Base-by-base conservation (phyloP, 2,113 vertebrate species). In the Carlito syrichta region DNA sequence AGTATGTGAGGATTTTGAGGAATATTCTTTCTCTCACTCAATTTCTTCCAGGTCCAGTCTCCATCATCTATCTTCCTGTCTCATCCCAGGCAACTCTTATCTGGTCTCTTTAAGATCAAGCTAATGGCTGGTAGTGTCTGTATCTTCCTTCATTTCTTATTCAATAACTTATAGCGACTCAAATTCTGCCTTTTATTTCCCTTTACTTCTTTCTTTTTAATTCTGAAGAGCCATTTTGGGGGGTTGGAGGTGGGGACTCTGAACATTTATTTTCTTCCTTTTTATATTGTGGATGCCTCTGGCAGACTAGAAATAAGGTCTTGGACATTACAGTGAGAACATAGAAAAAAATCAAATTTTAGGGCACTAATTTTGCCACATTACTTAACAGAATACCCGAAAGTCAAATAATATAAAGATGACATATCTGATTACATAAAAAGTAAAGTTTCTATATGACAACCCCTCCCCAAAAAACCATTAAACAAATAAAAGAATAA, bases 211-310 rank as follows among this genome's bases (percentile, higher is more conserved):
- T 73, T 3, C 45, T 0, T 66, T 54, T 78, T 68, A 74, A 73
- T 60, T 20, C 30, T 32, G 38, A 81, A 50, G 5, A 89, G 6
- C 43, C 17, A 68, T 16, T 54, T 71, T 93, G 2, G 12, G 50
- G 10, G 35, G n/a, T n/a, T n/a, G 6, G 3, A 0, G 7, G 3
- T 0, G n/a, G 22, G 4, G 3, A 52, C 6, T 6, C 19, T 78
- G 25, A 89, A 52, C 6, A n/a, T 89, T 85, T 73, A 66, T 22
- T 8, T 89, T 79, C n/a, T 25, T 83, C 11, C 8, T 63, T 14
- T 79, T 69, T 73, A 58, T 56, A 14, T 20, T 45, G 5, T 69
- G 12, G 32, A 69, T 90, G 27, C 13, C 50, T 58, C 5, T 38
- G 9, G 68, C 9, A 56, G 32, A 79, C 17, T 17, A 38, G 22